Percentiles rank a stretch among this genome's conserved stretches.
These are phyloP conservation scores for Germaria angustata DNA, from an alignment of 2,888 invertebrate species.

Conservation along the genomic window DNA sequence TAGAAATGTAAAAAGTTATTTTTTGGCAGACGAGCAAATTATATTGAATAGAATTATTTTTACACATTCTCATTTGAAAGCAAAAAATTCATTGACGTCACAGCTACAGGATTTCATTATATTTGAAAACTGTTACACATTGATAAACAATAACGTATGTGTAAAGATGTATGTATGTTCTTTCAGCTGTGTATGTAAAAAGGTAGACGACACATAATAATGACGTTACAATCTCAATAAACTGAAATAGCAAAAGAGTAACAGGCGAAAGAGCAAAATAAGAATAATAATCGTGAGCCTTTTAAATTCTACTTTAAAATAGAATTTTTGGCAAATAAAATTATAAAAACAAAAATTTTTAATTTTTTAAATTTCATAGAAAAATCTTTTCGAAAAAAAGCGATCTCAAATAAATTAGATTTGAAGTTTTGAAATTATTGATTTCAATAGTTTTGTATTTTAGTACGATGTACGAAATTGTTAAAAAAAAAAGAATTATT, in stretches of 20 bases:
- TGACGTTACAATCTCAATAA: conserved; percentile 13
- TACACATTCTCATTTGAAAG: background rate
- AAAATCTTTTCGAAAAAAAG: too few relatives aligned
- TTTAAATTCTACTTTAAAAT: background rate
- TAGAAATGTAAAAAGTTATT: conserved; percentile 14
- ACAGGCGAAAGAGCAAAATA: background rate
- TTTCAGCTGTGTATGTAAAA: background rate
- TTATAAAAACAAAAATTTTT: too few relatives aligned
- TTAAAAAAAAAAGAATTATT: too few relatives aligned
- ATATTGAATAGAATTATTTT: background rate
- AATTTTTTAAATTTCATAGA: too few relatives aligned
- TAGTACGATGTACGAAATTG: too few relatives aligned
- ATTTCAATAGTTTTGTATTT: too few relatives aligned
- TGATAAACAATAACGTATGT: background rate
- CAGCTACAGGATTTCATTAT: conserved; percentile 26
- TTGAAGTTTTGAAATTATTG: too few relatives aligned
- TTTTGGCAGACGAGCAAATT: conserved; percentile 1
- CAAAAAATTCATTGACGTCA: conserved; percentile 52
- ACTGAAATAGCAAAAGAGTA: background rate
- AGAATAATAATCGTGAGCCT: background rate
- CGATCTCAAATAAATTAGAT: too few relatives aligned
- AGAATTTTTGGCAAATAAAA: too few relatives aligned
- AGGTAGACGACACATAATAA: conserved; percentile 34
- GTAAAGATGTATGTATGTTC: background rate
- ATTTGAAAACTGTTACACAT: background rate